These are phyloP conservation scores for Stomatorhinus ivindoensis DNA, from an alignment of 2,113 vertebrate genomes.

Conservation along the genomic window DNA sequence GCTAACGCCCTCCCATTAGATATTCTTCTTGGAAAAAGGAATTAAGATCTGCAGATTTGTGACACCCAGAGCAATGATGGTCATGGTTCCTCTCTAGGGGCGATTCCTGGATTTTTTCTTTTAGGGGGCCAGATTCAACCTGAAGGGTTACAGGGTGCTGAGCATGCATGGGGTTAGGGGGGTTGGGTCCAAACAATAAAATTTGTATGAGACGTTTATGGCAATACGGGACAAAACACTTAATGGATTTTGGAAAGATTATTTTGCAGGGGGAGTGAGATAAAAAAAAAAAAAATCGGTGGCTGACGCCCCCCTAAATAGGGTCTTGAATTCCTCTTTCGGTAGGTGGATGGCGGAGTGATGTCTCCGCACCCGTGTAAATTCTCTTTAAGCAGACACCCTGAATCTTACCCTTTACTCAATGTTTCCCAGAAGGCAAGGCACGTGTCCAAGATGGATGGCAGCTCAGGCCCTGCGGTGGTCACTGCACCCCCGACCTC, in stretches of 20 bases:
- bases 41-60: neutral
- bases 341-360: neutral
- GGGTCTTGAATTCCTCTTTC: neutral
- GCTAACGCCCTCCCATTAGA: neutral
- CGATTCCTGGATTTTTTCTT: neutral
- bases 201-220: neutral
- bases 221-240: neutral
- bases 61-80: too few relatives aligned
- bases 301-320: neutral
- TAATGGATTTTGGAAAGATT: neutral
- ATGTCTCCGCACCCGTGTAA: neutral
- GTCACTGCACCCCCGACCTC: constrained; percentile 91
- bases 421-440: constrained; percentile 30
- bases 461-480: constrained; percentile 82
- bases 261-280: neutral
- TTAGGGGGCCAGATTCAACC: neutral
- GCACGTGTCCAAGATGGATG: constrained; percentile 78
- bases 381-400: neutral
- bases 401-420: neutral
- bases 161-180: neutral
- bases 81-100: neutral
- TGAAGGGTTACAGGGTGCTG: neutral
- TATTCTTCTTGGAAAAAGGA: neutral
- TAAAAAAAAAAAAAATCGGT: neutral
- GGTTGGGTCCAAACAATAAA: neutral